Evolutionary conservation across 1,140 invertebrate species (phyloP).

Genomic region (Archegozetes longisetosus): DNA sequence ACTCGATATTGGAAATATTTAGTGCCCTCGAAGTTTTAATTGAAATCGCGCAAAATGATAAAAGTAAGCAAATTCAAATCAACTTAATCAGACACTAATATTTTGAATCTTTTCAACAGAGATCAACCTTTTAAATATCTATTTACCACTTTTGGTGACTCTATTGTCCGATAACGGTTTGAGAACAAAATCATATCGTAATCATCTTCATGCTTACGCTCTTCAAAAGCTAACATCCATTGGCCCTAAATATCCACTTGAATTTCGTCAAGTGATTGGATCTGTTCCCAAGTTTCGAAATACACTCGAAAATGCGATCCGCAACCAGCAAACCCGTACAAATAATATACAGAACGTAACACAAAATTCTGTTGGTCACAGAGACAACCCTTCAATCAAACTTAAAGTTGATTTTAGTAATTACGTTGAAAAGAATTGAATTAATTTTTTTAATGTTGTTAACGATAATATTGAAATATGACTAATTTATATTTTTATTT

Average conservation of each 20-base stretch:
- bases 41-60: conserved; percentile 50
- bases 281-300: conserved; percentile 55
- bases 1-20: conserved; percentile 44
- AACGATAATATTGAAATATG: no score
- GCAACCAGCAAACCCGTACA: conserved; percentile 29
- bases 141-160: conserved; percentile 73
- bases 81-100: neutral
- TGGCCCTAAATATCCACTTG: conserved; percentile 73
- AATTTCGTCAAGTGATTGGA: conserved; percentile 78
- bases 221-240: conserved; percentile 75
- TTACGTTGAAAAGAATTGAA: no score
- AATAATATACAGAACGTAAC: conserved; percentile 27
- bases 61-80: conserved; percentile 45
- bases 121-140: conserved; percentile 65
- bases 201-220: conserved; percentile 62
- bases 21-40: conserved; percentile 53
- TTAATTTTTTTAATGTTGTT: no score
- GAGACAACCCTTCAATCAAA: conserved; percentile 55
- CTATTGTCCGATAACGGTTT: conserved; percentile 50
- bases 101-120: conserved; percentile 39
- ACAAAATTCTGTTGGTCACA: conserved; percentile 9
- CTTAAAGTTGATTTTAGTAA: conserved; percentile 92
- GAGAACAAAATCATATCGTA: conserved; percentile 42
- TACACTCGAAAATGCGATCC: conserved; percentile 68
- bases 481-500: no score